Percentiles rank a stretch among this genome's conserved stretches.
Conservation (phyloP, 2,888 invertebrate genomes). For the Drosophila austrosaltans region DNA sequence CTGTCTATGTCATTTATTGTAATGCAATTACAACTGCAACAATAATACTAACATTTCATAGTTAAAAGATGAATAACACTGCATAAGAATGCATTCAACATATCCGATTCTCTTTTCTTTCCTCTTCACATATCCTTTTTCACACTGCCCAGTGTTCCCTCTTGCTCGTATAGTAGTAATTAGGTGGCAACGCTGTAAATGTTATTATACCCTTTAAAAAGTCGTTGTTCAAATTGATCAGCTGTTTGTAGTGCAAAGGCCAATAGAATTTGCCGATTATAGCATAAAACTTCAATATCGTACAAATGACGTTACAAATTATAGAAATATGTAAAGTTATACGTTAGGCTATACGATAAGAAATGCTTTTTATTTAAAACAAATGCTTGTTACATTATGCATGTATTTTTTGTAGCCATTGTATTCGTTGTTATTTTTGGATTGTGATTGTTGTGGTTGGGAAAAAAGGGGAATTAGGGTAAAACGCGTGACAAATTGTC, state of each 20-base stretch:
- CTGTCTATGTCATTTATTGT: slow-evolving; percentile 31
- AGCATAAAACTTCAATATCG: too few species aligned
- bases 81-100: slow-evolving; percentile 18
- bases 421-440: slow-evolving; percentile 20
- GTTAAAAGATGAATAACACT: slow-evolving; percentile 8
- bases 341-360: too few species aligned
- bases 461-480: neutral
- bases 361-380: too few species aligned
- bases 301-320: too few species aligned
- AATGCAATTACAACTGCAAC: slow-evolving; percentile 39
- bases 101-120: slow-evolving; percentile 3
- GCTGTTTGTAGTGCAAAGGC: too few species aligned
- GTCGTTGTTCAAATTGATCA: too few species aligned
- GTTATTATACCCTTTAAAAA: neutral
- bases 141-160: too few species aligned
- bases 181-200: slow-evolving; percentile 12
- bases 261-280: too few species aligned
- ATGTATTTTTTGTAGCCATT: slow-evolving; percentile 1
- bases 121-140: neutral
- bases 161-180: too few species aligned
- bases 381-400: too few species aligned
- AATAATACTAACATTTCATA: slow-evolving; percentile 32
- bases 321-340: too few species aligned
- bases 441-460: slow-evolving; percentile 21
- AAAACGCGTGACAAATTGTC: slow-evolving; percentile 55